Evolutionary conservation across 1,140 invertebrate species (phyloP), one percentile per base, ranked within the genome.

Genomic region (Lepidostoma basale): DNA sequence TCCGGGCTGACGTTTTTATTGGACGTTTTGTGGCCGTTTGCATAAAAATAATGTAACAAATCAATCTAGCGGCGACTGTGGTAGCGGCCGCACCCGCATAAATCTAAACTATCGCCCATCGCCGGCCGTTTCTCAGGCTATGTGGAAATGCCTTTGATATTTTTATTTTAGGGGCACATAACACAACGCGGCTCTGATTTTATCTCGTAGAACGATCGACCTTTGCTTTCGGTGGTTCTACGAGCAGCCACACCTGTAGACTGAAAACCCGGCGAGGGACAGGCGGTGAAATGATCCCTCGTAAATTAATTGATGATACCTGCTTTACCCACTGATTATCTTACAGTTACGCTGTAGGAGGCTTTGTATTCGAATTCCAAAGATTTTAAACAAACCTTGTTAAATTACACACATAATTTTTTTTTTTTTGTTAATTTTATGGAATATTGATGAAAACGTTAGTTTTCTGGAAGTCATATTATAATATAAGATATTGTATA

Each of bases 151-250:
- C 62, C 62, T 69, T 65, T 42, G 33, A 54, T 62, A 62, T 49
- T 59, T 30, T 25, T 62, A 67, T 70, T 62, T 66, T 14, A 28
- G 45, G 42, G 54, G 36, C 69, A 62, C 52, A 70, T 54, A 70
- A 62, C 69, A 66, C 44, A 63, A 54, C 64, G 66, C 47, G 56
- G 45, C 20, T 62, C 65, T 66, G 69, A 62, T 70, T 70, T 70
- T 70, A 70, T 70, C 69, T 49, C 30, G 62, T 69, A 69, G 62
- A 64, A 47, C 68, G 62, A 69, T 70, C 69, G 63, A 70, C 69
- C 63, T 66, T 66, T 62, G 33, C 69, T 70, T 69, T 70, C 42
- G 63, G 64, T 60, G 44, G 56, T 44, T 44, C 69, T 66, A 70
- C 63, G 45, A 42, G 49, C 58, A 23, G n/a, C n/a, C 47, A 52